Percentiles rank a stretch among this genome's conserved stretches.
phyloP scores from a whole-genome alignment of 2,888 invertebrate species.

The Ypsolopha sequella region DNA sequence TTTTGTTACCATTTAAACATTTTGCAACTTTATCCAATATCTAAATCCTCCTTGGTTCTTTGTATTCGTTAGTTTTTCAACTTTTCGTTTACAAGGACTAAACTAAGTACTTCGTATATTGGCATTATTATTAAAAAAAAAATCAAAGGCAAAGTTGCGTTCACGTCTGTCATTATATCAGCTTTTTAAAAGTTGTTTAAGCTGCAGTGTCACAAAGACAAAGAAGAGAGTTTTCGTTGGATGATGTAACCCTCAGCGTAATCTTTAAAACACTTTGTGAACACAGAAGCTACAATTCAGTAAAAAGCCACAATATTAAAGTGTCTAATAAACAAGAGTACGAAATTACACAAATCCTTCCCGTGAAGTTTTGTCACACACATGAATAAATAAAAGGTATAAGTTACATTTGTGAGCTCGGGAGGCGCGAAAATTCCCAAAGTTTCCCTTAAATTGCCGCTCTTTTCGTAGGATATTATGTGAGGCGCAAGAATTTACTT shows the following conservation, averaged over 20 bases:
- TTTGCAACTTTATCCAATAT: too few species aligned
- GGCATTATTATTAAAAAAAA: too few species aligned
- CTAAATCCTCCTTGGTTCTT: too few species aligned
- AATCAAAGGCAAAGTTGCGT: too few species aligned
- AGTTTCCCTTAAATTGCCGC: slow-evolving; percentile 21
- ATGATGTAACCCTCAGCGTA: background rate
- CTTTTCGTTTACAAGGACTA: too few species aligned
- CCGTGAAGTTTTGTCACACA: background rate
- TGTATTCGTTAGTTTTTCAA: too few species aligned
- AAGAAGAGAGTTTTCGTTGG: background rate
- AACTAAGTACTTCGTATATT: too few species aligned
- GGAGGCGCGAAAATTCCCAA: background rate
- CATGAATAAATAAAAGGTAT: slow-evolving; percentile 2
- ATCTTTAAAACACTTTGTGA: background rate
- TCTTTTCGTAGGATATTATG: slow-evolving; percentile 23
- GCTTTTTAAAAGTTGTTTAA: background rate
- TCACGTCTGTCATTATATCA: too few species aligned
- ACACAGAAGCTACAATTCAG: background rate
- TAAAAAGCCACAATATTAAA: too few species aligned
- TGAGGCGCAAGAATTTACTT: slow-evolving; percentile 25
- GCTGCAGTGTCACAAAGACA: background rate
- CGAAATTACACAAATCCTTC: background rate
- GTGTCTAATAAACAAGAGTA: background rate
- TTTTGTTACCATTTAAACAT: too few species aligned
- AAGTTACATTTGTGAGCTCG: background rate